Conservation (phyloP, 2,888 invertebrate genomes). For the Trachelus iudaicus region DNA sequence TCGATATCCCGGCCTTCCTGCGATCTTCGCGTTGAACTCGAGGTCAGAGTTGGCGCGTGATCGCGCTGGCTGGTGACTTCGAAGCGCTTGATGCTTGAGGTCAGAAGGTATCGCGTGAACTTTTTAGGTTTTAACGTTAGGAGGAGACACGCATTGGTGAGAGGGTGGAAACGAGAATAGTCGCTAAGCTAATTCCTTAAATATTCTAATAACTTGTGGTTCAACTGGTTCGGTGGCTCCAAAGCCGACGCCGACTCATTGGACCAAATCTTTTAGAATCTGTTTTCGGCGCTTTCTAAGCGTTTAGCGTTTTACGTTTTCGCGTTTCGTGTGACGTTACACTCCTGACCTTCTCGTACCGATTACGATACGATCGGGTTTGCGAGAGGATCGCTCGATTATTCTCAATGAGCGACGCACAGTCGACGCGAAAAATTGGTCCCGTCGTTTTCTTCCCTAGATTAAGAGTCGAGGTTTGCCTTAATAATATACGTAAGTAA, state of each 20-base stretch:
- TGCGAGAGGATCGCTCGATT: background rate
- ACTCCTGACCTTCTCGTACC: background rate
- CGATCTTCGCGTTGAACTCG: background rate
- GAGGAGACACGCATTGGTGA: too few species aligned
- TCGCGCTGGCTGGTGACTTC: too few species aligned
- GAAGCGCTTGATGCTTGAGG: too few species aligned
- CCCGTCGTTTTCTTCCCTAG: background rate
- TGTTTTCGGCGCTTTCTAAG: constrained; percentile 17
- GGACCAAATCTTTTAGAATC: constrained; percentile 34
- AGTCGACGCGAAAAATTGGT: constrained; percentile 12
- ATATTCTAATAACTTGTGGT: background rate
- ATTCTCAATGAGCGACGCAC: constrained; percentile 8
- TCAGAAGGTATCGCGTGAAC: too few species aligned
- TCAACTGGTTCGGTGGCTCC: background rate
- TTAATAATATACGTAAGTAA: background rate
- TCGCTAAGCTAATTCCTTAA: too few species aligned
- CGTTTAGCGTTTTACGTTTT: background rate
- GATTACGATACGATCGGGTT: background rate
- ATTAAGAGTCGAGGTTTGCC: background rate
- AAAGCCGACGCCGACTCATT: constrained; percentile 1
- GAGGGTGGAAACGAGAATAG: too few species aligned
- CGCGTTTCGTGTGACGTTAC: background rate
- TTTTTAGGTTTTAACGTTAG: too few species aligned
- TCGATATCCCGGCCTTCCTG: background rate
- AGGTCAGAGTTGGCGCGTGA: too few species aligned